Conservation (phyloP, 1,140 invertebrate genomes). For the Drosophila arawakana region DNA sequence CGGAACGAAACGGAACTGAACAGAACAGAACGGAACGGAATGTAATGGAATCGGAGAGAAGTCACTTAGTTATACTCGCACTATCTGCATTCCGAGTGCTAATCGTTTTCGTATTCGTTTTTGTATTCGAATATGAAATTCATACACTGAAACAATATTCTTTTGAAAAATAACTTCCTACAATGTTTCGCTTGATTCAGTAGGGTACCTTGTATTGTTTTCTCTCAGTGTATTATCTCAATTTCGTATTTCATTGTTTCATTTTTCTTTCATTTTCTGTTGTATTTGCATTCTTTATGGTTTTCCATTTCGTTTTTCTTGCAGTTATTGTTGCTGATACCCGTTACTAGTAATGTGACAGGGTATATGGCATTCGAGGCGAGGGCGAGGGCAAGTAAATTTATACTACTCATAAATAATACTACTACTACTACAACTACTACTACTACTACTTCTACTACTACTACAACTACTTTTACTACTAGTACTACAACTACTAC, state of each 20-base stretch:
- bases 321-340: background rate
- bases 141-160: no score
- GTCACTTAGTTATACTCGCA: background rate
- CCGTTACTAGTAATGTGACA: no score
- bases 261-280: background rate
- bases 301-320: slow-evolving; percentile 20
- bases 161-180: no score
- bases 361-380: no score
- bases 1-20: slow-evolving; percentile 1
- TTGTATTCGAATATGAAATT: background rate
- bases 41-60: background rate
- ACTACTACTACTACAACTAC: no score
- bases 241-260: no score
- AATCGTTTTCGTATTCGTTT: slow-evolving; percentile 11
- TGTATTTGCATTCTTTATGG: slow-evolving; percentile 10
- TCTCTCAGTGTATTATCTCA: background rate
- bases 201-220: slow-evolving; percentile 4
- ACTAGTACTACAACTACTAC: no score
- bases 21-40: slow-evolving; percentile 1
- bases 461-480: no score
- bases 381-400: no score
- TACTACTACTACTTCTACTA: no score
- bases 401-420: no score
- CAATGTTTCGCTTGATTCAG: no score
- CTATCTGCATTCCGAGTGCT: slow-evolving; percentile 19